Evolutionary conservation across 2,113 vertebrate genomes (phyloP).

Genomic region (Sterrhoptilus dennistouni): DNA sequence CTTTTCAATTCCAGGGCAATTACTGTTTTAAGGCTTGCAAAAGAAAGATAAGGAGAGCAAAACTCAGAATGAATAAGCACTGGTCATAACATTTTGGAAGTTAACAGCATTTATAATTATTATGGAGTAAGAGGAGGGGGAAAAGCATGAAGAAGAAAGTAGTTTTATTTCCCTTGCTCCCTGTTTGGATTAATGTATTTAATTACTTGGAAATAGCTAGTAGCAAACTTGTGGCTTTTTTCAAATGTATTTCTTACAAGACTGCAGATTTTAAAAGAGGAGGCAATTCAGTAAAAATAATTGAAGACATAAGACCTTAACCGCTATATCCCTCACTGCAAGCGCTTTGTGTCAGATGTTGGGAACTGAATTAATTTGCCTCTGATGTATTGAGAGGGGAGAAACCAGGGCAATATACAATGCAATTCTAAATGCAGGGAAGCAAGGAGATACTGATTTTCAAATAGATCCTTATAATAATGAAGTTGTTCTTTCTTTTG

Average conservation of each 20-base stretch:
- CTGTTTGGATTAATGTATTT: conserved; percentile 42
- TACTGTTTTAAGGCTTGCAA: conserved; percentile 2
- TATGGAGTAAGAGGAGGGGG: background rate
- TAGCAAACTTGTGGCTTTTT: conserved; percentile 19
- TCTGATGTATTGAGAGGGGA: background rate
- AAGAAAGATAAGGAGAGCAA: conserved; percentile 2
- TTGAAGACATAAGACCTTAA: background rate
- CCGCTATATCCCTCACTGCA: background rate
- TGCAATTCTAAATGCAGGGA: background rate
- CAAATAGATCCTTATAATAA: background rate
- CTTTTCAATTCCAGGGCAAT: background rate
- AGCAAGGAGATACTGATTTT: background rate
- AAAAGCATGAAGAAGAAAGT: conserved; percentile 1
- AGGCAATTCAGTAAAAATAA: conserved; percentile 23
- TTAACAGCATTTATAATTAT: background rate
- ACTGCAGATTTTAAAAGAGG: background rate
- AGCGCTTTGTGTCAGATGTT: background rate
- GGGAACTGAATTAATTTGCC: background rate
- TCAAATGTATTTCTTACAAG: conserved; percentile 18
- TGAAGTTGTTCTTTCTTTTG: background rate
- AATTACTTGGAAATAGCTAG: conserved; percentile 32
- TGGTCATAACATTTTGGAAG: background rate
- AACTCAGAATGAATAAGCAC: background rate
- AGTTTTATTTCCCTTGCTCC: conserved; percentile 19
- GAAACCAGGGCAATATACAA: background rate